Conservation (phyloP, 2,888 invertebrate species). For the Cinara cedri region DNA sequence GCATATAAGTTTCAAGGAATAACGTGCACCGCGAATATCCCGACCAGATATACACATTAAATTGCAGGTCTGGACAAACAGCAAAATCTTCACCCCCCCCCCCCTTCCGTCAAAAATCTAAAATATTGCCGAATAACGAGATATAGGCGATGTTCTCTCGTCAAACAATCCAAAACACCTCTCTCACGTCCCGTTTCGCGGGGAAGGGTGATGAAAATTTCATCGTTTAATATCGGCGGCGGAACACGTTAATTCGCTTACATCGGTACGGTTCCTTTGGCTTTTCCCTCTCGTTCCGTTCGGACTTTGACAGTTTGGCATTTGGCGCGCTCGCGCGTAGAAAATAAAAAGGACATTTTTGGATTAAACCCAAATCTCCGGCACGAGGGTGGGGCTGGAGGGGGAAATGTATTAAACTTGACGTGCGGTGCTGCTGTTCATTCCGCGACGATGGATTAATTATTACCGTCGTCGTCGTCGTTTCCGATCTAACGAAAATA, state of each 20-base stretch:
- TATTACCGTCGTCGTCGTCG: constrained; percentile 8
- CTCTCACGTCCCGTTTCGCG: too few species aligned
- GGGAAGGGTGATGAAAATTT: too few species aligned
- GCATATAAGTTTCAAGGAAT: too few species aligned
- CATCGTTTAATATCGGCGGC: background rate
- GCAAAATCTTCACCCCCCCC: background rate
- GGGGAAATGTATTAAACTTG: background rate
- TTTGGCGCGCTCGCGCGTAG: too few species aligned
- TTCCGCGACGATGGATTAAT: constrained; percentile 30
- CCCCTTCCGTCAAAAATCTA: too few species aligned
- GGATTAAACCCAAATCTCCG: constrained; percentile 12
- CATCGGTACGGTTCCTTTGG: background rate
- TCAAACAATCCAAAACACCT: background rate
- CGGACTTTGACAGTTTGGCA: constrained; percentile 7
- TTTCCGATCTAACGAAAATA: constrained; percentile 18
- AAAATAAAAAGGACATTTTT: background rate
- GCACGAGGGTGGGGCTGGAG: background rate
- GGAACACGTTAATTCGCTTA: too few species aligned
- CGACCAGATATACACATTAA: background rate
- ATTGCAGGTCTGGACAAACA: background rate
- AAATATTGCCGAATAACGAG: background rate
- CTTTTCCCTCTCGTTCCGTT: background rate
- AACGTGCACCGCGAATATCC: too few species aligned
- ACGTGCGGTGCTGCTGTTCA: background rate
- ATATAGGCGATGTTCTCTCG: background rate